Conservation (phyloP, 37 sponge, comb jelly and placozoan species). For the Beroe ovata region DNA sequence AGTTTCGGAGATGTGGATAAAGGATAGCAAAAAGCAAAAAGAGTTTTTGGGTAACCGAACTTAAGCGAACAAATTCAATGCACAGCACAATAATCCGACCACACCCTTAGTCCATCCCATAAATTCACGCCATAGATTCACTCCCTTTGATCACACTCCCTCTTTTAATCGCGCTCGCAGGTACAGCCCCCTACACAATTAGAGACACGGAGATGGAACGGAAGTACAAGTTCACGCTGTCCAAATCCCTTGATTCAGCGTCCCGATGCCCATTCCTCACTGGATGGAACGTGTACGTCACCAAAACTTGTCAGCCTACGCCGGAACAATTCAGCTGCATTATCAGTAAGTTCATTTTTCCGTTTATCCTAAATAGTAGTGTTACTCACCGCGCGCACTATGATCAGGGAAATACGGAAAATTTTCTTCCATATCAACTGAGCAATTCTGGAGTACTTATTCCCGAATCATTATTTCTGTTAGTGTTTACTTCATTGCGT, state of each 20-base stretch:
- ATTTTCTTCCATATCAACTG: too few species aligned
- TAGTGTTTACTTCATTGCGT: too few species aligned
- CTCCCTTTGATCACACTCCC: too few species aligned
- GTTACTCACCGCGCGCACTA: too few species aligned
- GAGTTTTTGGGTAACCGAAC: not conserved
- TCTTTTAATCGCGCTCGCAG: not conserved
- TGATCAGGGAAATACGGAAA: too few species aligned
- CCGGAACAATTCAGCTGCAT: slow-evolving; percentile 38
- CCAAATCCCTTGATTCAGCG: not conserved
- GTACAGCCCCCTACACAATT: not conserved
- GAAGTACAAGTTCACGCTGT: slow-evolving; percentile 51
- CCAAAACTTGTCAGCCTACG: slow-evolving; percentile 19
- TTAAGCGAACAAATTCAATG: too few species aligned
- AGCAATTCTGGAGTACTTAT: too few species aligned
- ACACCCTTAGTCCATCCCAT: too few species aligned
- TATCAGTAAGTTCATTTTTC: slow-evolving; percentile 37
- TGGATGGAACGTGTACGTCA: slow-evolving; percentile 41
- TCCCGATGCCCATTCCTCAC: slow-evolving; percentile 4
- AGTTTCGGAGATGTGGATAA: slow-evolving; percentile 20
- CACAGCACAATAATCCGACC: too few species aligned
- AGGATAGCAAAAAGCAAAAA: slow-evolving; percentile 23
- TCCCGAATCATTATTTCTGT: too few species aligned
- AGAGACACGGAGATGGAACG: not conserved
- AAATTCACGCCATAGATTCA: too few species aligned
- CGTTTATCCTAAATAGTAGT: too few species aligned